These are phyloP conservation scores for Adoxophyes honmai DNA, from an alignment of 1,140 invertebrate species.

Conservation along the genomic window DNA sequence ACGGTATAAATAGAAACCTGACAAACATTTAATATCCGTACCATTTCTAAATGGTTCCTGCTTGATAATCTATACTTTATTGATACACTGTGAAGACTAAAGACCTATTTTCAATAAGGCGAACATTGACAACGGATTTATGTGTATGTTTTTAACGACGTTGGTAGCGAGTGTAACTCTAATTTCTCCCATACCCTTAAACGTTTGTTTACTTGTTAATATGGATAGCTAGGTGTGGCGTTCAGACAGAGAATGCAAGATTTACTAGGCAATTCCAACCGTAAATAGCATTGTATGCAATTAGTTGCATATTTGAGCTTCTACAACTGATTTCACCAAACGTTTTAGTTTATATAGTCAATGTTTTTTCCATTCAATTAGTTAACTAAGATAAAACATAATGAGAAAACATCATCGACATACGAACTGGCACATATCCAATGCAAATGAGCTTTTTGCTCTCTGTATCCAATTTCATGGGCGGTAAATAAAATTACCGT, in stretches of 20 bases:
- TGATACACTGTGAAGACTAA: too few relatives aligned
- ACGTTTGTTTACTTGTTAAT: constrained; percentile 33
- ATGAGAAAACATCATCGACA: constrained; percentile 3
- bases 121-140: constrained; percentile 6
- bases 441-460: constrained; percentile 42
- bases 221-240: constrained; percentile 25
- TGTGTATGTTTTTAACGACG: background rate
- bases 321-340: too few relatives aligned
- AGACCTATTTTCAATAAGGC: background rate
- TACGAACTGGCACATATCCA: constrained; percentile 42
- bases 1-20: too few relatives aligned
- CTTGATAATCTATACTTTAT: too few relatives aligned
- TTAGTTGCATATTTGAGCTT: too few relatives aligned
- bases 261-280: constrained; percentile 36
- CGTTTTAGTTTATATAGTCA: too few relatives aligned
- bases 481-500: constrained; percentile 71
- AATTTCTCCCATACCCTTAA: constrained; percentile 28
- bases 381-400: too few relatives aligned
- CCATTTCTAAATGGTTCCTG: too few relatives aligned
- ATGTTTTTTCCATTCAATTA: too few relatives aligned
- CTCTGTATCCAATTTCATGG: constrained; percentile 64
- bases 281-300: too few relatives aligned
- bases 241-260: constrained; percentile 26
- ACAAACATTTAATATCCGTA: too few relatives aligned
- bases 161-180: too few relatives aligned